These are phyloP conservation scores for Sminthurides bifidus DNA, from an alignment of 1,140 invertebrate genomes.

Conservation along the genomic window DNA sequence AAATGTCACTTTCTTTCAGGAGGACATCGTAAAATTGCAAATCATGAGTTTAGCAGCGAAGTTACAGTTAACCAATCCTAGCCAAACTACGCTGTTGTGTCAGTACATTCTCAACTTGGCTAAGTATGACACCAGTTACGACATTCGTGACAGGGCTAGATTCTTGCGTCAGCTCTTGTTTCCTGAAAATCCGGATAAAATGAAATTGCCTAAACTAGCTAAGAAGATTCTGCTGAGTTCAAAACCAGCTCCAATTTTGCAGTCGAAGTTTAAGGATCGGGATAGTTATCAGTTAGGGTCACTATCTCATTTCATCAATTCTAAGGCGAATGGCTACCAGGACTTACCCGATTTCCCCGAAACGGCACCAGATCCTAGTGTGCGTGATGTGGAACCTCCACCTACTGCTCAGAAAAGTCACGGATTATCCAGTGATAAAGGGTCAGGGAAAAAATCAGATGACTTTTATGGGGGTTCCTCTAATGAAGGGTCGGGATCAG, in stretches of 20 bases:
- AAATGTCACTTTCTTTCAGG: constrained; percentile 40
- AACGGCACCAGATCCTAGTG: constrained; percentile 57
- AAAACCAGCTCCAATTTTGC: constrained; percentile 80
- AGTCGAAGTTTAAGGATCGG: constrained; percentile 56
- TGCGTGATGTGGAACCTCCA: constrained; percentile 60
- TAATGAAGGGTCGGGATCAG: constrained; percentile 22
- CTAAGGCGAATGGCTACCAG: constrained; percentile 70
- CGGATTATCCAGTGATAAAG: constrained; percentile 7
- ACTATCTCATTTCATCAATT: constrained; percentile 86
- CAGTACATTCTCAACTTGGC: constrained; percentile 93
- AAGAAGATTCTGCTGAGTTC: constrained; percentile 76
- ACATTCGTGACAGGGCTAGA: constrained; percentile 86
- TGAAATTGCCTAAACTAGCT: constrained; percentile 53
- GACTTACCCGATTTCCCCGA: constrained; percentile 76
- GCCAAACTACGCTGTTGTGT: constrained; percentile 74
- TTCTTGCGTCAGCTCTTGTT: constrained; percentile 73
- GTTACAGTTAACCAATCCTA: constrained; percentile 74
- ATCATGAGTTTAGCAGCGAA: constrained; percentile 91
- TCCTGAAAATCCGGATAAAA: constrained; percentile 40
- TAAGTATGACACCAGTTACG: constrained; percentile 95
- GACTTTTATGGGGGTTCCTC: constrained; percentile 2
- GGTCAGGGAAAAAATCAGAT: not conserved
- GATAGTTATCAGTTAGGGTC: constrained; percentile 87
- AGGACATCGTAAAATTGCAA: constrained; percentile 93
- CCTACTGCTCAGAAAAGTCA: constrained; percentile 1